These are phyloP conservation scores for Dromiciops gliroides DNA, from an alignment of 2,113 vertebrate genomes.

Conservation along the genomic window DNA sequence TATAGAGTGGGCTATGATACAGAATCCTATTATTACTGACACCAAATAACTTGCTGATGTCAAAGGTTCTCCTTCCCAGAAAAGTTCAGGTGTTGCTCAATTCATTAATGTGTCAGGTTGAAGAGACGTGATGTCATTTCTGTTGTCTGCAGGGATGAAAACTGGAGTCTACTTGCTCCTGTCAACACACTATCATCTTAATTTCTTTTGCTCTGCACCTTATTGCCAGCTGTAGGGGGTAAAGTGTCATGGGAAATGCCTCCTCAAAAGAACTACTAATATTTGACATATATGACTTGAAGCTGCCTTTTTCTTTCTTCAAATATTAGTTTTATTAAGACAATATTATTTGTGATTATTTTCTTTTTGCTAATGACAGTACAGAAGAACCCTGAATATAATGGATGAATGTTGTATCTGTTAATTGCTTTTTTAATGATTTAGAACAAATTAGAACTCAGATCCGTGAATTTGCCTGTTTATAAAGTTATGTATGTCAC, in stretches of 20 bases:
- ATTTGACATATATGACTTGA: slow-evolving; percentile 89
- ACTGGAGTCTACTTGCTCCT: slow-evolving; percentile 89
- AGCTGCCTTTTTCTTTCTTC: slow-evolving; percentile 69
- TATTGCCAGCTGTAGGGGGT: slow-evolving; percentile 87
- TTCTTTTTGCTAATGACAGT: slow-evolving; percentile 50
- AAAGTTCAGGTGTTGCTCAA: slow-evolving; percentile 96
- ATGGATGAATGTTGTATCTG: not conserved
- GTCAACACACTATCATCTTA: slow-evolving; percentile 93
- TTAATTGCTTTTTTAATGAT: slow-evolving; percentile 27
- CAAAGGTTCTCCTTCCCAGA: slow-evolving; percentile 89
- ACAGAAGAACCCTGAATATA: not conserved
- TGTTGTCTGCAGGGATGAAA: slow-evolving; percentile 90
- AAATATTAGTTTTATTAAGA: slow-evolving; percentile 40
- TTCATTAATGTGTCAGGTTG: slow-evolving; percentile 95
- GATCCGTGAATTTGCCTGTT: not conserved
- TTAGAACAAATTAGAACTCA: slow-evolving; percentile 4
- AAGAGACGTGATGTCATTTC: slow-evolving; percentile 89
- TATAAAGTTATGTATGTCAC: not conserved
- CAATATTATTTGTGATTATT: slow-evolving; percentile 4
- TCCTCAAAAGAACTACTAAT: slow-evolving; percentile 88
- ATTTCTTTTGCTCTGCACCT: slow-evolving; percentile 89
- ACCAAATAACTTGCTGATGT: slow-evolving; percentile 86
- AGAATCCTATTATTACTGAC: slow-evolving; percentile 94
- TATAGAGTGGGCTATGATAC: slow-evolving; percentile 85
- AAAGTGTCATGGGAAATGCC: slow-evolving; percentile 84